phyloP scores from a whole-genome alignment of 1,140 invertebrate species.

The Ips nitidus region DNA sequence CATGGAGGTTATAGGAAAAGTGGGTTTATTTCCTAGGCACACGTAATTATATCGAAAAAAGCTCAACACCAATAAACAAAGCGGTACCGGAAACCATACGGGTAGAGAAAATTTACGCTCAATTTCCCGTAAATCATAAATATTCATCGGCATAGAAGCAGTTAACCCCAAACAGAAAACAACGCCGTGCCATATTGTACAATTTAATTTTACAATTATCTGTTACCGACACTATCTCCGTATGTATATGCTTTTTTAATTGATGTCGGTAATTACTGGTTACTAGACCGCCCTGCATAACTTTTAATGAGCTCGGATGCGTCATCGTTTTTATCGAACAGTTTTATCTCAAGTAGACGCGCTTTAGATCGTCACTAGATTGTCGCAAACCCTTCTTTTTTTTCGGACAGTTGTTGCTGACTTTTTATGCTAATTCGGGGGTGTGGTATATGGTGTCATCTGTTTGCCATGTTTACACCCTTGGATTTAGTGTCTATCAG shows the following conservation, averaged over 20 bases:
- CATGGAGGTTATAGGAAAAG: not conserved
- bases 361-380: slow-evolving; percentile 40
- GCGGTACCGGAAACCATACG: slow-evolving; percentile 27
- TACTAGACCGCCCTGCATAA: slow-evolving; percentile 17
- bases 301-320: slow-evolving; percentile 29
- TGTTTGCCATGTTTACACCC: no score
- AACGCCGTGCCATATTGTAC: slow-evolving; percentile 37
- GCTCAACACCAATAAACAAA: not conserved
- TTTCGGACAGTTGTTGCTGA: not conserved
- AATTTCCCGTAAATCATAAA: slow-evolving; percentile 36
- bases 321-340: slow-evolving; percentile 31
- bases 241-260: slow-evolving; percentile 33
- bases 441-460: not conserved
- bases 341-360: slow-evolving; percentile 43
- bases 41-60: not conserved
- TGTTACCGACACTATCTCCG: slow-evolving; percentile 33
- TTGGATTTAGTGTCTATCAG: no score
- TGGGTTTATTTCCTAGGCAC: not conserved
- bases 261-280: slow-evolving; percentile 35
- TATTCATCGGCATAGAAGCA: slow-evolving; percentile 34
- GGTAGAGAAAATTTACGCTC: slow-evolving; percentile 32
- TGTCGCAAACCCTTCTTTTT: slow-evolving; percentile 1
- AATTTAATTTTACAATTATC: slow-evolving; percentile 38
- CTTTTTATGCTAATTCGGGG: not conserved
- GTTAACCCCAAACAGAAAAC: slow-evolving; percentile 29